phyloP scores from a whole-genome alignment of 2,113 vertebrate species.

The Engraulis encrasicolus region DNA sequence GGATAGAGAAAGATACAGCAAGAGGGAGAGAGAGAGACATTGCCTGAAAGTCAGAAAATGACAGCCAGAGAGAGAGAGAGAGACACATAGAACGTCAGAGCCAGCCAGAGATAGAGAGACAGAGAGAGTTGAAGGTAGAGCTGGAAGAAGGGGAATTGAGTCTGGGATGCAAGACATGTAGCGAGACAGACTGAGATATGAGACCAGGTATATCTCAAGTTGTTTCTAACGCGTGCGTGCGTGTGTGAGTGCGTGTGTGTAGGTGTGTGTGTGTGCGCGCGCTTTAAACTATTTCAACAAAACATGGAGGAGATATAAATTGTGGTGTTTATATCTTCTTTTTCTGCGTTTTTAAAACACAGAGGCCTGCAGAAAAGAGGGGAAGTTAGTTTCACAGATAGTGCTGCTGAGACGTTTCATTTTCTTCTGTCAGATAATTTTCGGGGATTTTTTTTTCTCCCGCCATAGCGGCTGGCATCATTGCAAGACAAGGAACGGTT shows the following conservation, averaged over 20 bases:
- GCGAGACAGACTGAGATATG: not conserved
- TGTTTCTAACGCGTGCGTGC: not conserved
- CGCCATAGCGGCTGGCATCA: not conserved
- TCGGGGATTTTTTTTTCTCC: too few species aligned
- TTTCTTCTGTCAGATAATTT: not conserved
- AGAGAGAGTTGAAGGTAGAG: too few species aligned
- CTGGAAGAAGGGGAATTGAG: too few species aligned
- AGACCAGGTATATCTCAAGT: not conserved
- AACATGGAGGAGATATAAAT: too few species aligned
- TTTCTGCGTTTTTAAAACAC: not conserved
- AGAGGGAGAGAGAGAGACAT: too few species aligned
- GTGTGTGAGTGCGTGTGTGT: not conserved
- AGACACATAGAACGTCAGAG: too few species aligned
- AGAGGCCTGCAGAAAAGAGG: not conserved
- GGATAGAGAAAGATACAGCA: too few species aligned
- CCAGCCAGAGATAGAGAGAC: too few species aligned
- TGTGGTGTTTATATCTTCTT: not conserved
- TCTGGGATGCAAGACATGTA: not conserved
- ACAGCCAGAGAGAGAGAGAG: too few species aligned
- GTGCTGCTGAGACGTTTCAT: not conserved
- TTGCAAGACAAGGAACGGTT: not conserved
- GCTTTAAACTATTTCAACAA: too few species aligned
- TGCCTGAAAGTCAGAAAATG: too few species aligned
- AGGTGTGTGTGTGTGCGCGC: not conserved
- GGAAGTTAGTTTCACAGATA: not conserved